Evolutionary conservation across 2,888 invertebrate genomes (phyloP).

Genomic region (Eupithecia abbreviata): DNA sequence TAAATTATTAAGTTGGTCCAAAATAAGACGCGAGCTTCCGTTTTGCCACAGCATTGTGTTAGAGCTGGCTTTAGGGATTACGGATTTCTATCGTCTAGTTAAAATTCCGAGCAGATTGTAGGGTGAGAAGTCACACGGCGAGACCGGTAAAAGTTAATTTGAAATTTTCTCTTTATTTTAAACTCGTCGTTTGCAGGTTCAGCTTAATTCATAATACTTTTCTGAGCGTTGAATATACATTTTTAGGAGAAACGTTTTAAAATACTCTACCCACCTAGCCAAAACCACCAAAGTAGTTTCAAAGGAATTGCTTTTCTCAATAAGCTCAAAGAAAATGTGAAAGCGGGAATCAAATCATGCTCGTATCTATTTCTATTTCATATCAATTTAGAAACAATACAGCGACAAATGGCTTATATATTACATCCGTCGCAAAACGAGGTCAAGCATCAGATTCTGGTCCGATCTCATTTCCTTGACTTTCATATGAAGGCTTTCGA

Average conservation of each 20-base stretch:
- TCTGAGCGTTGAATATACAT: not conserved
- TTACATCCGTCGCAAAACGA: conserved; percentile 64
- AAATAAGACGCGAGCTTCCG: conserved; percentile 78
- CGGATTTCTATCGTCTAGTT: conserved; percentile 78
- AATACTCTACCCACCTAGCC: not conserved
- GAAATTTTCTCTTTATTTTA: conserved; percentile 66
- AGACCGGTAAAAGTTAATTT: conserved; percentile 72
- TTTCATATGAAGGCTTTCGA: conserved; percentile 71
- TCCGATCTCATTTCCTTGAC: conserved; percentile 76
- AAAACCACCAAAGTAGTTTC: not conserved
- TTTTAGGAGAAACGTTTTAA: not conserved
- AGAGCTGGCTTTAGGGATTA: conserved; percentile 71
- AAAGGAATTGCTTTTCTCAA: not conserved
- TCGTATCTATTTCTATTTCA: conserved; percentile 20
- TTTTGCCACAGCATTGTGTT: conserved; percentile 74
- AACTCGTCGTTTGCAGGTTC: conserved; percentile 48
- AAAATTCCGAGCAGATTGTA: conserved; percentile 74
- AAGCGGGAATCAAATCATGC: conserved; percentile 22
- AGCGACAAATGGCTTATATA: conserved; percentile 60
- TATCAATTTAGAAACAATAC: conserved; percentile 39
- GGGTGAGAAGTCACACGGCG: conserved; percentile 70
- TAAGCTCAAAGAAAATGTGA: not conserved
- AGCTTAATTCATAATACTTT: conserved; percentile 15
- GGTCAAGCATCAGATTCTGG: conserved; percentile 71
- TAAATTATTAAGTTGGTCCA: conserved; percentile 76